Evolutionary conservation across 2,113 vertebrate genomes (phyloP), one percentile per base, ranked within the genome.

Genomic region (Vanacampus margaritifer): DNA sequence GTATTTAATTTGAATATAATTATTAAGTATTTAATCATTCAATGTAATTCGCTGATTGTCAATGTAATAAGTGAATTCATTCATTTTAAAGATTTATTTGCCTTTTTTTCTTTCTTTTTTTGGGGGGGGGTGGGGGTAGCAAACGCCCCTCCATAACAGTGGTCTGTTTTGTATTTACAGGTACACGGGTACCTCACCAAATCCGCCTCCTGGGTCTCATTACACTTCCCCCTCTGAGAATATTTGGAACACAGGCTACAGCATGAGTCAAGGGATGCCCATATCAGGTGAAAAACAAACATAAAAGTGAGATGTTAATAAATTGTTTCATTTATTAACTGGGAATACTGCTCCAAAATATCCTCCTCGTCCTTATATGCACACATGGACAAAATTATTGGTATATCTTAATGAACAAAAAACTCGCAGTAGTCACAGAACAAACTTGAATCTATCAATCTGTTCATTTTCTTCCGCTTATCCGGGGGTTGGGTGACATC

Each of bases 241-340:
- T 84, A 96, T 97, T 94, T 97, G 95, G 95, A 97, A 94, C 87
- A 91, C 94, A 2, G 93, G 93, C 79, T 97, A 96, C 87, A 92
- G 73, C 87, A 94, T 95, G 92, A 93, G 81, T 91, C 94, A 95
- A 64, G 94, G 94, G 84, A 94, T 97, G 93, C 83, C 89, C 28
- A 92, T 93, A 88, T 93, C 94, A 68, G 94, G 95, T 95, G 90
- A 85, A 87, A 81, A 80, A 79, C n/a, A 67, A 65, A 73, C 76
- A 69, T 43, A 65, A 67, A 68, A 61, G 51, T 48, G 64, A 43
- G 21, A n/a, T n/a, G 21, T 10, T 4, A 51, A 11, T n/a, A 51
- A 21, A 21, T 23, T 2, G 11, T 51, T 51, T 8, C n/a, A 51
- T 51, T 17, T 23, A 23, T 11, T 51, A 10, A 23, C n/a, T 51